A percentile compares a stretch with the other conserved stretches of the same genome.
Evolutionary conservation across 2,797 vertebrate genomes (phyloP).

Genomic region (Trematomus bernacchii): DNA sequence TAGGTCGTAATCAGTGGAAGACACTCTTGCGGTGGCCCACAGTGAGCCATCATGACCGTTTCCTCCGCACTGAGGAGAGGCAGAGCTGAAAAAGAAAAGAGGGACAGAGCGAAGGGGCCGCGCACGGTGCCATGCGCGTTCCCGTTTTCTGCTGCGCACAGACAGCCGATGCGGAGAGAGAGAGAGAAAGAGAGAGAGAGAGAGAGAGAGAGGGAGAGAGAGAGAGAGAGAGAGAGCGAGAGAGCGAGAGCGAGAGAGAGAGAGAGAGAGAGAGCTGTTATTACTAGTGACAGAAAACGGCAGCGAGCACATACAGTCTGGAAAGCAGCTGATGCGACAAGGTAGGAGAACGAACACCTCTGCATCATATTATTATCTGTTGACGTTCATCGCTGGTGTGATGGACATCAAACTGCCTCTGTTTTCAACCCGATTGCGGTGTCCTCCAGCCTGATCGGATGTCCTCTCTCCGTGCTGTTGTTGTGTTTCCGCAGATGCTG

Average conservation of each 20-base stretch:
- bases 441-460: constrained; percentile 49
- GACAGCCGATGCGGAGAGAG: constrained; percentile 52
- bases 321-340: constrained; percentile 80
- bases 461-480: constrained; percentile 67
- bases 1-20: constrained; percentile 22
- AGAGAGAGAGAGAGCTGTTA: constrained; percentile 43
- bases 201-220: no score
- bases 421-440: constrained; percentile 26
- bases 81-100: not conserved
- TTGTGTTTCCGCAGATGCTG: constrained; percentile 85
- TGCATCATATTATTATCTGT: not conserved
- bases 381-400: not conserved
- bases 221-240: no score
- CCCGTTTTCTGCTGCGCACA: constrained; percentile 70
- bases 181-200: not conserved
- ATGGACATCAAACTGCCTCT: not conserved
- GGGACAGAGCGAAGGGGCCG: constrained; percentile 49
- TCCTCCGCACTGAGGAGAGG: constrained; percentile 40
- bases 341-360: constrained; percentile 62
- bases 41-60: constrained; percentile 27
- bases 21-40: constrained; percentile 24
- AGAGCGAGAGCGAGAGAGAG: no score
- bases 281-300: constrained; percentile 76
- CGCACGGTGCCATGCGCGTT: constrained; percentile 69
- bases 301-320: constrained; percentile 73